These are phyloP conservation scores for Falco columbarius DNA, from an alignment of 2,797 vertebrate species.

Conservation along the genomic window DNA sequence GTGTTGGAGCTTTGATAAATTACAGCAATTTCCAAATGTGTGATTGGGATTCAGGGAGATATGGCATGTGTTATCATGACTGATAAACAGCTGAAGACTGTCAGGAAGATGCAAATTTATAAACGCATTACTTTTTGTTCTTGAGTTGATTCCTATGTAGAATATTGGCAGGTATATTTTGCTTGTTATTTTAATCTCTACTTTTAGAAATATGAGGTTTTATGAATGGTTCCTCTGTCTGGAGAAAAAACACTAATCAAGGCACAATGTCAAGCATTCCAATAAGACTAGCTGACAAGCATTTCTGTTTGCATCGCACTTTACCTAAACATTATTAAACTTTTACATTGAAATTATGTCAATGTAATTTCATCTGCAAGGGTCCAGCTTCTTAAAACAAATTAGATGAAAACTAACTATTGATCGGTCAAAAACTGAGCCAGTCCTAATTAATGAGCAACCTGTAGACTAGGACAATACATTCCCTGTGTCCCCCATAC, in stretches of 20 bases:
- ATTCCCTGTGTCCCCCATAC: not conserved
- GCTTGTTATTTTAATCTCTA: not conserved
- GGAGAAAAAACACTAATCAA: not conserved
- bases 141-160: not conserved
- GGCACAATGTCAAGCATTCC: slow-evolving; percentile 16
- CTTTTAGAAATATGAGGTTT: slow-evolving; percentile 39
- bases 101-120: not conserved
- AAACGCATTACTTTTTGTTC: not conserved
- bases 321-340: slow-evolving; percentile 48
- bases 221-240: slow-evolving; percentile 36
- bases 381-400: slow-evolving; percentile 16
- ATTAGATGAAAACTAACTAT: not conserved
- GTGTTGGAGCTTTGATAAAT: slow-evolving; percentile 41
- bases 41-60: not conserved
- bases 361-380: not conserved
- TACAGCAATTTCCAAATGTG: slow-evolving; percentile 38
- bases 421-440: not conserved
- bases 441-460: not conserved
- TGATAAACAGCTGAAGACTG: slow-evolving; percentile 11
- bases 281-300: slow-evolving; percentile 2
- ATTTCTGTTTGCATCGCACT: slow-evolving; percentile 40
- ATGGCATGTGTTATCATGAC: not conserved
- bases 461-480: not conserved
- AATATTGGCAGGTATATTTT: slow-evolving; percentile 27
- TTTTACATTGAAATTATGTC: not conserved